phyloP scores from a whole-genome alignment of 1,140 invertebrate species.

The Thrips palmi region DNA sequence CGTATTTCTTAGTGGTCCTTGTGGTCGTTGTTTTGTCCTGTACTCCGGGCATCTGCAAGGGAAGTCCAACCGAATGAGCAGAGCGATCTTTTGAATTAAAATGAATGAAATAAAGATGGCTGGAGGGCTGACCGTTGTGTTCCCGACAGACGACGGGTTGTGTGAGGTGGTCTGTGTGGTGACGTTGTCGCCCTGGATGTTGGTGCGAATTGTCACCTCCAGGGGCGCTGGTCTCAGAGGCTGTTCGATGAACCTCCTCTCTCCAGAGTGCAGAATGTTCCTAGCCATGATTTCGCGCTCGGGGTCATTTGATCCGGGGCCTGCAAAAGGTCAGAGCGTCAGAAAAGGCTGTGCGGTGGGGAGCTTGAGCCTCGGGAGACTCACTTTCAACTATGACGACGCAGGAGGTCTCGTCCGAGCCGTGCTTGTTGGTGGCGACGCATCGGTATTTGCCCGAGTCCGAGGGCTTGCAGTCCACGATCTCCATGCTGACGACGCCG shows the following conservation, averaged over 20 bases:
- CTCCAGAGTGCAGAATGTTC: constrained; percentile 21
- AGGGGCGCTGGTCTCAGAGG: constrained; percentile 56
- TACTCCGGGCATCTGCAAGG: constrained; percentile 18
- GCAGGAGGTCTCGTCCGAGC: constrained; percentile 85
- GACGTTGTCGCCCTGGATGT: constrained; percentile 27
- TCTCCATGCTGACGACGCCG: constrained; percentile 92
- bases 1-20: constrained; percentile 53
- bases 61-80: too few relatives aligned
- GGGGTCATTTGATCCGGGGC: too few relatives aligned
- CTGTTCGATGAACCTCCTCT: constrained; percentile 65
- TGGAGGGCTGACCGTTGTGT: constrained; percentile 11
- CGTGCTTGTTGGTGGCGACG: constrained; percentile 78
- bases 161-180: constrained; percentile 18
- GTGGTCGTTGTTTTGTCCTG: constrained; percentile 22
- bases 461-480: constrained; percentile 77
- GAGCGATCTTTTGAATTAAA: constrained; percentile 4
- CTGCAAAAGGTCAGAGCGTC: too few relatives aligned
- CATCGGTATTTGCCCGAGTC: constrained; percentile 95
- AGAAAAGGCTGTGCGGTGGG: too few relatives aligned
- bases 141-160: constrained; percentile 17
- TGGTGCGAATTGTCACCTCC: constrained; percentile 38
- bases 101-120: background rate
- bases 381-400: constrained; percentile 93
- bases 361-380: too few relatives aligned
- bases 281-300: background rate